Percentiles rank a stretch among this genome's conserved stretches.
Evolutionary conservation across 2,888 invertebrate genomes (phyloP).

Genomic region (Eupithecia dodoneata): DNA sequence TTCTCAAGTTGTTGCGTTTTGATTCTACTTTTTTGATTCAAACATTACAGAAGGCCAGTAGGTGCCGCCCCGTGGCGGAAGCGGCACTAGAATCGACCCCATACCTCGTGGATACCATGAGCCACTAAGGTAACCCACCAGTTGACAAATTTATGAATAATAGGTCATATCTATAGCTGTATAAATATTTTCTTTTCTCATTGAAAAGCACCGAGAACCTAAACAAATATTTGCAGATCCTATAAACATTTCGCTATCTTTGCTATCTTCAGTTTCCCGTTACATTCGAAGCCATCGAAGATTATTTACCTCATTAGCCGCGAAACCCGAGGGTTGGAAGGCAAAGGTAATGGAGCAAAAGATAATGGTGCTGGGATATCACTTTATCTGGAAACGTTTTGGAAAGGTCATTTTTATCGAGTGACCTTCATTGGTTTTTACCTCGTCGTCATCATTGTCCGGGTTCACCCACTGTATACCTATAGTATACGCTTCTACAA

Average conservation of each 20-base stretch:
- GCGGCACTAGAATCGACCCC: too few relatives aligned
- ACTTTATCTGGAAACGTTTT: slow-evolving; percentile 17
- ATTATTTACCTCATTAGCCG: slow-evolving; percentile 28
- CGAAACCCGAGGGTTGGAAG: slow-evolving; percentile 8
- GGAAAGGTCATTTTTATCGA: slow-evolving; percentile 4
- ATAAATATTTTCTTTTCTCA: background rate
- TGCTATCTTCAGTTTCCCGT: background rate
- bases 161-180: too few relatives aligned
- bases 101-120: too few relatives aligned
- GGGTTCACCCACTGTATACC: too few relatives aligned
- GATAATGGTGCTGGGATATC: slow-evolving; percentile 14
- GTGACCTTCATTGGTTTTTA: background rate
- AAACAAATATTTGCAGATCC: background rate
- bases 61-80: too few relatives aligned
- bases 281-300: slow-evolving; percentile 8
- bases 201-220: background rate
- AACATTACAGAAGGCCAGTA: too few relatives aligned
- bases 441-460: background rate
- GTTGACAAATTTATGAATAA: too few relatives aligned
- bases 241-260: background rate
- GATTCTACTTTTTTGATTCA: too few relatives aligned
- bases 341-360: slow-evolving; percentile 18
- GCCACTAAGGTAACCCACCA: too few relatives aligned
- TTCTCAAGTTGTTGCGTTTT: too few relatives aligned
- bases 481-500: too few relatives aligned